phyloP scores from a whole-genome alignment of 2,888 invertebrate genomes.

The Drosophila niveifrons region DNA sequence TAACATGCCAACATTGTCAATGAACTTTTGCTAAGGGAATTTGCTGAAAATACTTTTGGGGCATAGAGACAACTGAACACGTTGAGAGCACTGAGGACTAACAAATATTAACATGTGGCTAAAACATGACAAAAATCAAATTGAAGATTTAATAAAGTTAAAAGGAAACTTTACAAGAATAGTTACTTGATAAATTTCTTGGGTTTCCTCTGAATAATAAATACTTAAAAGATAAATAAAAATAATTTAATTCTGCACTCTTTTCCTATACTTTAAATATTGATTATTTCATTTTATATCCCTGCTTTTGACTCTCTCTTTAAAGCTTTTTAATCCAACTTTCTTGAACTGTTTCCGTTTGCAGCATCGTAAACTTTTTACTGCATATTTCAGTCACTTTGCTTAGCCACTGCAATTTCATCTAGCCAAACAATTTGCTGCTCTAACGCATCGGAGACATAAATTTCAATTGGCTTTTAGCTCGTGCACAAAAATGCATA shows the following conservation, averaged over 20 bases:
- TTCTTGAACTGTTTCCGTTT: not conserved
- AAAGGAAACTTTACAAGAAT: not conserved
- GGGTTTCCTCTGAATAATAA: not conserved
- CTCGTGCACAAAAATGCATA: constrained; percentile 53
- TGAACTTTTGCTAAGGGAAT: constrained; percentile 70
- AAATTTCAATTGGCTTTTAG: constrained; percentile 49
- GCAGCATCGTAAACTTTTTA: not conserved
- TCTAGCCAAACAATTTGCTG: constrained; percentile 5
- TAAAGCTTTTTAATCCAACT: not conserved
- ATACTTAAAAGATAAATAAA: not conserved
- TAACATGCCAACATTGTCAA: constrained; percentile 65
- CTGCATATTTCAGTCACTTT: not conserved
- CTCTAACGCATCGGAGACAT: constrained; percentile 19
- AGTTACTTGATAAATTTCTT: not conserved
- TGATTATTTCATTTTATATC: not conserved
- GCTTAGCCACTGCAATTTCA: constrained; percentile 21
- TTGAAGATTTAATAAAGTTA: not conserved
- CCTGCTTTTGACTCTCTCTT: not conserved
- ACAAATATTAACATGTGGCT: constrained; percentile 3
- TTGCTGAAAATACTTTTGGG: constrained; percentile 29
- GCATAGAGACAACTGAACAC: constrained; percentile 1
- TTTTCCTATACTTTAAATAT: not conserved
- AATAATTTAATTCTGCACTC: not conserved
- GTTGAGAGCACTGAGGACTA: constrained; percentile 1
- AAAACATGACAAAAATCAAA: not conserved